Conservation (phyloP, 2,113 vertebrate genomes). For the Gallinago undulata region DNA sequence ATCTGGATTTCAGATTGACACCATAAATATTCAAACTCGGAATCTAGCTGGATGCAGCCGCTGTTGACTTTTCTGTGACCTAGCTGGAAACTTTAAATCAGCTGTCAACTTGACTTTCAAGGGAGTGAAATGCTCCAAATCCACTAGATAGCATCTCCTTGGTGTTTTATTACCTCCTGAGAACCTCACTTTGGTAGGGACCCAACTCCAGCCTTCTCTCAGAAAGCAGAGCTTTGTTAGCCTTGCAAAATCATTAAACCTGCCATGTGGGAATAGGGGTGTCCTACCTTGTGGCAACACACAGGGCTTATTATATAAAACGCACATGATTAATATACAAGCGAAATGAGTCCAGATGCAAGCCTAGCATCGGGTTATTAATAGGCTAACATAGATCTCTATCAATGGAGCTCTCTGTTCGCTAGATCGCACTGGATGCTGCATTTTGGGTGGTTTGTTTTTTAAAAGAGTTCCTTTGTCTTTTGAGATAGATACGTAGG, state of each 20-base stretch:
- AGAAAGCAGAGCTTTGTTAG: constrained; percentile 47
- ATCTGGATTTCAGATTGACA: constrained; percentile 82
- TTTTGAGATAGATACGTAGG: not conserved
- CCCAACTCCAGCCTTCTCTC: constrained; percentile 40
- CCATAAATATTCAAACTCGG: constrained; percentile 81
- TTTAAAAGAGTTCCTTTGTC: not conserved
- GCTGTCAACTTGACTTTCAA: constrained; percentile 76
- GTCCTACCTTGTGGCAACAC: constrained; percentile 42
- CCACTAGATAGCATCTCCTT: constrained; percentile 73
- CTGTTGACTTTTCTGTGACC: constrained; percentile 78
- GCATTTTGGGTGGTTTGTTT: not conserved
- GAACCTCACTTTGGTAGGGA: constrained; percentile 59
- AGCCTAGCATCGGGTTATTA: constrained; percentile 25
- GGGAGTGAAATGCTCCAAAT: constrained; percentile 73
- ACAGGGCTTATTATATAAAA: constrained; percentile 39
- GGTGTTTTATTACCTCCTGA: constrained; percentile 72
- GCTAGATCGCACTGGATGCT: not conserved
- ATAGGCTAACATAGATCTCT: constrained; percentile 26
- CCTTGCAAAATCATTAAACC: constrained; percentile 59
- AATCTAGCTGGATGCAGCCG: constrained; percentile 72
- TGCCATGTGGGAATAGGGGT: constrained; percentile 18
- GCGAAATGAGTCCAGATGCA: constrained; percentile 21
- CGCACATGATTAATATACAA: constrained; percentile 18
- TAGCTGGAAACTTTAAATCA: constrained; percentile 80
- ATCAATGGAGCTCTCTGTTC: not conserved